A percentile compares a stretch with the other conserved stretches of the same genome.
These are phyloP conservation scores for Chrysomallon squamiferum DNA, from an alignment of 1,140 invertebrate genomes.

Conservation along the genomic window DNA sequence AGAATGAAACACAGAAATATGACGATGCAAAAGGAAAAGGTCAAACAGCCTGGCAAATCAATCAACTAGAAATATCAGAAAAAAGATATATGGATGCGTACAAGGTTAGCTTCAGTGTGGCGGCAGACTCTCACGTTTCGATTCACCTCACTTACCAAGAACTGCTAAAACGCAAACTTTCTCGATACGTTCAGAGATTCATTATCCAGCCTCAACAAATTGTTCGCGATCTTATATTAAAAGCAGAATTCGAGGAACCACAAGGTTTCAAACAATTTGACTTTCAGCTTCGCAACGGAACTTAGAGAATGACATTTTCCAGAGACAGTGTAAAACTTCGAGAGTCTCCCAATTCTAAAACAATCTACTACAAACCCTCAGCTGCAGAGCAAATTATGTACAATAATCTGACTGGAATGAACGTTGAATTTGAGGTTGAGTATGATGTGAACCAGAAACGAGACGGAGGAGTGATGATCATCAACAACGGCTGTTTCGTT, in stretches of 20 bases:
- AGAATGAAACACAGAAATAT: no score
- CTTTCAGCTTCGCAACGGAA: not conserved
- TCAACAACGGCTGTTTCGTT: constrained; percentile 77
- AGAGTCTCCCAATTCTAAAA: not conserved
- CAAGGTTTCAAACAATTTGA: not conserved
- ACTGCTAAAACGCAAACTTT: constrained; percentile 4
- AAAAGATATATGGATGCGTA: no score
- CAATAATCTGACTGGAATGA: constrained; percentile 13
- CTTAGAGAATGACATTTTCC: not conserved
- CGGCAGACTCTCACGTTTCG: no score
- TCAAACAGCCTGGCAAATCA: no score
- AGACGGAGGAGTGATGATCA: constrained; percentile 55
- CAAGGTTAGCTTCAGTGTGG: no score
- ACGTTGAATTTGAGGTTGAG: constrained; percentile 23
- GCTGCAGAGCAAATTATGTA: constrained; percentile 3
- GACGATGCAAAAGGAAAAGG: no score
- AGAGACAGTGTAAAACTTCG: not conserved
- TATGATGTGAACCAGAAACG: constrained; percentile 25
- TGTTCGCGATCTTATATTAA: constrained; percentile 5
- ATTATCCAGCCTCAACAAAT: constrained; percentile 19
- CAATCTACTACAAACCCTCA: constrained; percentile 20
- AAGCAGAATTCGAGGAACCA: not conserved
- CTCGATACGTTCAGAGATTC: constrained; percentile 12
- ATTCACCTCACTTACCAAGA: constrained; percentile 12
- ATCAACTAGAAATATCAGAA: no score